Evolutionary conservation across 2,888 invertebrate species (phyloP), one percentile per base, ranked within the genome.

Genomic region (Heteromurus nitidus): DNA sequence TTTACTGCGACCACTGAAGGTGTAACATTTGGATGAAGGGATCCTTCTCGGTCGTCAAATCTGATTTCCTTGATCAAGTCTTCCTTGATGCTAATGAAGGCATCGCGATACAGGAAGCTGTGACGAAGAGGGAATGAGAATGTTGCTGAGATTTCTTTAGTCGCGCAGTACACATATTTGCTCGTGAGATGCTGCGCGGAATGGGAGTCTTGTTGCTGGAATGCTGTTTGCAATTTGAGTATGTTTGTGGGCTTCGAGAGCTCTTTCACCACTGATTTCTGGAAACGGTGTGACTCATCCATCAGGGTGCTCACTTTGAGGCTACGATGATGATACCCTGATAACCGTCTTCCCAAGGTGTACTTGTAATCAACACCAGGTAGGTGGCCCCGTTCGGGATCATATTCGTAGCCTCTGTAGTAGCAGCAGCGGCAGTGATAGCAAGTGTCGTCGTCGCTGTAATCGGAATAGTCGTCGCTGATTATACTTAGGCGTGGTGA

Each of bases 1-100:
- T 81, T 79, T 18, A 77, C 81, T 1, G 67, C 84, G 3, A 81
- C 36, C 30, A 84, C 84, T 16, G 80, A 47, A 0, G 75, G 44
- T 50, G 68, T 18, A 11, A 24, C 30, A 3, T 60, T 31, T 26
- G 55, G 44, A 18, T 1, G 20, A 0, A 13, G 11, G 11, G 16
- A 3, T 3, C 24, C 26, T 11, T 74, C 64, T 9, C 53, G 64
- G 0, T 64, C 64, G 30, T 50, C 50, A 31, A 31, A 22, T 22
- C 13, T 53, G n/a, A 36, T 3, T 26, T 75, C 53, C 16, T 42
- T 28, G 58, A 75, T 62, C 5, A 82, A 28, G 11, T 69, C 75
- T 0, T 73, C 42, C 18, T 64, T 53, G 28, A 75, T 79, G 20
- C 69, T 67, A 26, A 82, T 75, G 60, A 75, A 82, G 36, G 16